These are phyloP conservation scores for Magallana ariakensis DNA, from an alignment of 1,140 invertebrate genomes.

Conservation along the genomic window DNA sequence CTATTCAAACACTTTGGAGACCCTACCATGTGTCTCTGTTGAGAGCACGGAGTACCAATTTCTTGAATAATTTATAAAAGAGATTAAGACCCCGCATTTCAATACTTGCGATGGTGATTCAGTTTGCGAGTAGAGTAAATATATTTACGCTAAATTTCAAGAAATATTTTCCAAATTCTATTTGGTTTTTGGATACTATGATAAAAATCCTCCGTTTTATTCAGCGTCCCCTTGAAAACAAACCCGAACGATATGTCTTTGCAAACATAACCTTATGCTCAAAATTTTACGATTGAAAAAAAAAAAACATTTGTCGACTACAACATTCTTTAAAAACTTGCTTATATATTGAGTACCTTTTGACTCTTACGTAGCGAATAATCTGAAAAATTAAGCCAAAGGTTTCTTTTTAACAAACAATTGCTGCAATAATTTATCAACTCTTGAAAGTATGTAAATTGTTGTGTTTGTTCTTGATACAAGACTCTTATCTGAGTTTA, in stretches of 20 bases:
- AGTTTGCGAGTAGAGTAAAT: not conserved
- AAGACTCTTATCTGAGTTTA: too few relatives aligned
- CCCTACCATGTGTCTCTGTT: not conserved
- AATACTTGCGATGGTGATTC: not conserved
- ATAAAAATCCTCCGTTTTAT: not conserved
- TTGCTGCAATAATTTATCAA: too few relatives aligned
- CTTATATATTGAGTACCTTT: too few relatives aligned
- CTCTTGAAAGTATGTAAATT: too few relatives aligned
- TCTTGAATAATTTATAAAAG: constrained; percentile 34
- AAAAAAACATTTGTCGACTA: not conserved
- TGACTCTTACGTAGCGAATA: too few relatives aligned
- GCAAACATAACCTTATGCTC: constrained; percentile 21
- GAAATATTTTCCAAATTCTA: not conserved
- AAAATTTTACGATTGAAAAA: not conserved
- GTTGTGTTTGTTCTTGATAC: too few relatives aligned
- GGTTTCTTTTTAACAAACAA: too few relatives aligned
- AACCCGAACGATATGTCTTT: not conserved
- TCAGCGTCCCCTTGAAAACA: not conserved
- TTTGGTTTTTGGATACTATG: not conserved
- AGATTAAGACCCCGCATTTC: not conserved
- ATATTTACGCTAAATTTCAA: not conserved
- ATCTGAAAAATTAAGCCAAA: too few relatives aligned
- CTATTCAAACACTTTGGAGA: constrained; percentile 27
- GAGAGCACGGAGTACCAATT: constrained; percentile 1
- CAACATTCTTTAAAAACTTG: too few relatives aligned